Evolutionary conservation across 2,888 invertebrate genomes (phyloP), one percentile per base, ranked within the genome.

Genomic region (Gerosis bhagava): DNA sequence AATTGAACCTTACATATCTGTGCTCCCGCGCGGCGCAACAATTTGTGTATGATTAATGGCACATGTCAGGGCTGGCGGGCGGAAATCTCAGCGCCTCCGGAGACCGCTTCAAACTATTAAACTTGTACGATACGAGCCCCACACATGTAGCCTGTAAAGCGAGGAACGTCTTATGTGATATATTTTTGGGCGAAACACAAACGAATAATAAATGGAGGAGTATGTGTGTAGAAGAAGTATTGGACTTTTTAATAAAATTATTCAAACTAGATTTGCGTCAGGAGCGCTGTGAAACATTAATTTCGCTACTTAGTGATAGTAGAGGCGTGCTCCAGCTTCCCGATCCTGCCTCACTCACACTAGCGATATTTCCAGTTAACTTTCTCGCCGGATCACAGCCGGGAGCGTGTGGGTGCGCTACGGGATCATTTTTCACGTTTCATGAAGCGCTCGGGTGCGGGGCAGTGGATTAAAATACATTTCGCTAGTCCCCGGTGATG

Each of bases 391-490:
- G 29, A 25, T 32, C n/a, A n/a, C n/a, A 22, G 19, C 24, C 48
- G 34, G 21, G 50, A 37, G 46, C 39, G 61, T 50, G 56, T 61
- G 68, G 62, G 72, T 62, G 70, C 57, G 67, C 62, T 59, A 53
- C 50, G 60, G 69, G 76, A 86, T 87, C 88, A 88, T 87, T 87
- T 87, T 86, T 88, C 88, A 88, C 83, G 78, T 84, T 84, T 83
- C 84, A 86, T 87, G 87, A 83, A 88, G 81, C 83, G 79, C 54
- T 62, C 70, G 65, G 71, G 76, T 72, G 76, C 71, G 74, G 75
- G 73, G 73, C 70, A 84, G 72, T 84, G 84, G 88, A 88, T 88
- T 87, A 88, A 87, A 88, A 87, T 88, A 88, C 87, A 87, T 87
- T 87, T 83, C 80, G 77, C 78, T 72, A 65, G 75, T 73, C 74